Conservation (phyloP, 1,140 invertebrate genomes). For the Rhysida immarginata region DNA sequence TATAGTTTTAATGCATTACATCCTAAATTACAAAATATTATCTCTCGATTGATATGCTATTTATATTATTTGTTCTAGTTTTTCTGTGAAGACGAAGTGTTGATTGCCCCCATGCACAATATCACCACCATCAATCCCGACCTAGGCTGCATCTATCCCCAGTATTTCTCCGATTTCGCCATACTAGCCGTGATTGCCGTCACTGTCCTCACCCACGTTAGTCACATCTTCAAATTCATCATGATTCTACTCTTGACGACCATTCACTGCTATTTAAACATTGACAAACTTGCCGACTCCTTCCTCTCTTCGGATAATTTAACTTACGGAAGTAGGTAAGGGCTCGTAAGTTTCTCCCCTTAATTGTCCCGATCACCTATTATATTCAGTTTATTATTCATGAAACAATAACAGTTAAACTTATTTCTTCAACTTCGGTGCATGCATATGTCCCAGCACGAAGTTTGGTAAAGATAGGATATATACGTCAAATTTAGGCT, state of each 20-base stretch:
- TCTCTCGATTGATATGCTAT: too few species aligned
- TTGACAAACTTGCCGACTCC: conserved; percentile 36
- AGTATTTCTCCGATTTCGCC: conserved; percentile 53
- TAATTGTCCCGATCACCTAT: too few species aligned
- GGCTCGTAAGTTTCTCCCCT: too few species aligned
- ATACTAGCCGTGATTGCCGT: conserved; percentile 52
- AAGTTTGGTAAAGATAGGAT: too few species aligned
- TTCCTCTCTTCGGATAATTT: conserved; percentile 28
- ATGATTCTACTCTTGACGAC: conserved; percentile 43
- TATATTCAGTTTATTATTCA: too few species aligned
- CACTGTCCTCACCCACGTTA: conserved; percentile 53
- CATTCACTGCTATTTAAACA: conserved; percentile 45
- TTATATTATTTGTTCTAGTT: conserved; percentile 10
- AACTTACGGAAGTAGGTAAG: conserved; percentile 8
- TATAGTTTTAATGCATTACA: too few species aligned
- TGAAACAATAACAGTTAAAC: background rate
- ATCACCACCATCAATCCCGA: background rate
- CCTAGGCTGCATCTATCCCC: conserved; percentile 43
- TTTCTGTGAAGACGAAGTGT: conserved; percentile 8
- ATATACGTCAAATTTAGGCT: too few species aligned
- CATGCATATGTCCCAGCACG: too few species aligned
- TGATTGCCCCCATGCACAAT: conserved; percentile 1
- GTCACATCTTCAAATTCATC: conserved; percentile 48
- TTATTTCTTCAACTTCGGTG: too few species aligned
- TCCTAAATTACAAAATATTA: too few species aligned